Conservation (phyloP, 2,113 vertebrate genomes). For the Nycticebus coucang region DNA sequence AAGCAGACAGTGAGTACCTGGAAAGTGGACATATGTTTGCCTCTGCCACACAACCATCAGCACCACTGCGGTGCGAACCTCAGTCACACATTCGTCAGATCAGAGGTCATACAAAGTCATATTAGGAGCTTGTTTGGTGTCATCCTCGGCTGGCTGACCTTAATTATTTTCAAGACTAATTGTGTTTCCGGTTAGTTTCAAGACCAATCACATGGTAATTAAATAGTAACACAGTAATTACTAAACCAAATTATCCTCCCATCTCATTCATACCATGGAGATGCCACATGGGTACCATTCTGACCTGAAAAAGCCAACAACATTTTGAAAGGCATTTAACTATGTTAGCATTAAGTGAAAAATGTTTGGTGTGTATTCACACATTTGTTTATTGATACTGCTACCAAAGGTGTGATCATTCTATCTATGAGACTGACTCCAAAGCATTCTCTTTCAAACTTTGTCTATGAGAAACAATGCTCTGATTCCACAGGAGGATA, state of each 20-base stretch:
- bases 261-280: background rate
- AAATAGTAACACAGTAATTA: background rate
- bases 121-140: background rate
- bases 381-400: background rate
- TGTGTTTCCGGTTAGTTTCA: conserved; percentile 1
- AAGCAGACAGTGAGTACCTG: background rate
- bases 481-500: background rate
- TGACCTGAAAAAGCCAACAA: conserved; percentile 15
- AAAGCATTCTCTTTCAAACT: conserved; percentile 12
- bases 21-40: background rate
- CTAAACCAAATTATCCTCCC: background rate
- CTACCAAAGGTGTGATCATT: background rate
- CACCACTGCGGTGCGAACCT: fast-evolving
- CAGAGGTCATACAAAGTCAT: background rate
- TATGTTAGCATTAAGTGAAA: background rate
- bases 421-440: background rate
- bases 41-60: background rate
- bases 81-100: background rate
- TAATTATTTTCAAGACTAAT: background rate
- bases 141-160: background rate
- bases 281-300: background rate
- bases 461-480: background rate
- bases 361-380: background rate
- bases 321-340: background rate
- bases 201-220: background rate